A percentile compares a stretch with the other conserved stretches of the same genome.
Evolutionary conservation across 30 jellyfish, hydroid and myxozoan species (phyloP).

Genomic region (Hydra vulgaris): DNA sequence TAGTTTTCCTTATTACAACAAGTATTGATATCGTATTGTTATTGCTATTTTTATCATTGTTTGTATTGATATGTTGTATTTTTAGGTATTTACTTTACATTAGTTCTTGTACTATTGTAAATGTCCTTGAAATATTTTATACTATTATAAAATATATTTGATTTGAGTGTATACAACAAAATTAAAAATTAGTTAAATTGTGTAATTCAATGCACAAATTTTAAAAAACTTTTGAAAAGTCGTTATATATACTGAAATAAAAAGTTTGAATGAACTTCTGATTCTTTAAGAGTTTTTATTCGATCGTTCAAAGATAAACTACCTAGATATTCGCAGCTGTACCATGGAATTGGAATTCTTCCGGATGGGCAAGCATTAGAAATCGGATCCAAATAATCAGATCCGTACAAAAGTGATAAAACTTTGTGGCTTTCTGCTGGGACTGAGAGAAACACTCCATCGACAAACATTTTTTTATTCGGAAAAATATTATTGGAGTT

Average conservation of each 20-base stretch:
- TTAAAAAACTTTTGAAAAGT: too few species aligned
- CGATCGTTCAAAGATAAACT: constrained; percentile 16
- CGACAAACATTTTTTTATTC: constrained; percentile 32
- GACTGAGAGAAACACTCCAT: constrained; percentile 45
- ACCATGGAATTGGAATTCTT: constrained; percentile 69
- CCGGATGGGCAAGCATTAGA: constrained; percentile 49
- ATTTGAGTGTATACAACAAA: too few species aligned
- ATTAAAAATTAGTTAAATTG: too few species aligned
- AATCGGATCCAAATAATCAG: constrained; percentile 20
- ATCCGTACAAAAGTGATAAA: constrained; percentile 36
- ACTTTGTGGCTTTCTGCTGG: constrained; percentile 35
- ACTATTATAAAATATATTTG: too few species aligned
- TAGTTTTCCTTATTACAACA: too few species aligned
- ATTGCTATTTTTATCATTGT: too few species aligned
- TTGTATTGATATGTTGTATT: too few species aligned
- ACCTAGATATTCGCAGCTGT: constrained; percentile 38
- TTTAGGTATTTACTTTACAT: too few species aligned
- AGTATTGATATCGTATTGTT: too few species aligned
- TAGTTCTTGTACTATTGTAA: too few species aligned
- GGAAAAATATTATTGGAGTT: constrained; percentile 43
- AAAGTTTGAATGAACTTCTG: background rate
- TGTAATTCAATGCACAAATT: too few species aligned
- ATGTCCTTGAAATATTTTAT: too few species aligned
- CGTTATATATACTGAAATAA: background rate
- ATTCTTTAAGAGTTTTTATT: background rate